These are phyloP conservation scores for Allobates femoralis DNA, from an alignment of 2,797 vertebrate species.

Conservation along the genomic window DNA sequence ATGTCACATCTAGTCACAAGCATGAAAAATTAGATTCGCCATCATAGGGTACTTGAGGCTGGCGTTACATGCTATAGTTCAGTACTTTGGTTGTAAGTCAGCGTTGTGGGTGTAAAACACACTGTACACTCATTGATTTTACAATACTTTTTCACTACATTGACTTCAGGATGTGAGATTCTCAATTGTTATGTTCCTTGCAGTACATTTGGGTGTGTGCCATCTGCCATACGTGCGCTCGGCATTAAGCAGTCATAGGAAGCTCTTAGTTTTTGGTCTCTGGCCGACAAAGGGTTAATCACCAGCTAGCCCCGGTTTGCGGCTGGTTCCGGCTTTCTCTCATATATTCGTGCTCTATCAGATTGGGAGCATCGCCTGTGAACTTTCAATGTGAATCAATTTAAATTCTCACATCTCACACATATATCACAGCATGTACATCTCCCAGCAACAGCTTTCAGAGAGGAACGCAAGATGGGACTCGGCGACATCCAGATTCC, in stretches of 20 bases:
- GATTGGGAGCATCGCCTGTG: conserved; percentile 50
- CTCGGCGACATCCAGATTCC: background rate
- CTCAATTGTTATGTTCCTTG: conserved; percentile 33
- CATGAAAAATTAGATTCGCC: conserved; percentile 21
- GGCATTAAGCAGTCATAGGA: background rate
- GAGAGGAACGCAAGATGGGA: background rate
- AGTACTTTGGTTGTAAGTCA: conserved; percentile 32
- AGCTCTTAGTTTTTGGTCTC: background rate
- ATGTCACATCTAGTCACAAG: conserved; percentile 30
- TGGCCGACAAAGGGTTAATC: conserved; percentile 7
- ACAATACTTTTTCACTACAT: conserved; percentile 41
- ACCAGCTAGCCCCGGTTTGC: background rate
- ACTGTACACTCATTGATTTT: conserved; percentile 38
- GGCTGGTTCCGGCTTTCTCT: background rate
- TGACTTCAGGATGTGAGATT: conserved; percentile 47
- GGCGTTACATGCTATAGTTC: conserved; percentile 14
- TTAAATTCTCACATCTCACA: conserved; percentile 38
- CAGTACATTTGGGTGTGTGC: conserved; percentile 15
- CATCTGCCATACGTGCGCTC: background rate
- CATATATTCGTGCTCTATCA: conserved; percentile 33
- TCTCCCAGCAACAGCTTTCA: conserved; percentile 2
- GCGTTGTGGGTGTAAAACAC: conserved; percentile 37
- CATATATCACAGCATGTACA: conserved; percentile 13
- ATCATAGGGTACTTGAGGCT: conserved; percentile 31
- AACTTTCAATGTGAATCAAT: conserved; percentile 43